Conservation (phyloP, 2,888 invertebrate species). For the Metacarcinus magister region DNA sequence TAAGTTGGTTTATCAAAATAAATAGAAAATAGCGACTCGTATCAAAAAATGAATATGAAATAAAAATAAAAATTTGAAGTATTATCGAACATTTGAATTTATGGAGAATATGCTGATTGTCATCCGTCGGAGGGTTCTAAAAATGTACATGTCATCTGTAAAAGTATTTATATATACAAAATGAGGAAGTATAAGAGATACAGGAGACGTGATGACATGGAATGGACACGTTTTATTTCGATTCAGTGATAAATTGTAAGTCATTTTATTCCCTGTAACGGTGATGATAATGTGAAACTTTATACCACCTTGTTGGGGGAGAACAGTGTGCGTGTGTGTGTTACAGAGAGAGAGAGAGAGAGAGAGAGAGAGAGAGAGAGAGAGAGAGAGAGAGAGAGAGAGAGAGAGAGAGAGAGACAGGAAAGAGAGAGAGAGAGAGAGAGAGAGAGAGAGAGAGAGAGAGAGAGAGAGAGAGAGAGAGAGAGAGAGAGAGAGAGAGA, state of each 20-base stretch:
- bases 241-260: background rate
- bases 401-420: background rate
- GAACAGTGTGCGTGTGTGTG: too few species aligned
- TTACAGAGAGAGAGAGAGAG: too few species aligned
- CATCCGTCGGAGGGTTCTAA: background rate
- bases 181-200: background rate
- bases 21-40: background rate
- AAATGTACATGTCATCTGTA: background rate
- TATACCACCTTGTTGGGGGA: background rate
- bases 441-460: background rate
- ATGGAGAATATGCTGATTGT: too few species aligned
- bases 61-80: background rate
- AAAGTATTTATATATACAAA: background rate
- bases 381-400: too few species aligned
- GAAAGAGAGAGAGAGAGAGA: background rate
- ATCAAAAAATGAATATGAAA: background rate
- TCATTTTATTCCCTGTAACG: background rate
- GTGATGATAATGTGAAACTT: background rate
- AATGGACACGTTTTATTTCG: background rate
- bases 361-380: too few species aligned
- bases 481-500: constrained; percentile 35
- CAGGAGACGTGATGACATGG: background rate
- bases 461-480: constrained; percentile 2
- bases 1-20: background rate
- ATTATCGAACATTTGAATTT: too few species aligned